Evolutionary conservation across 2,888 invertebrate species (phyloP).

Genomic region (Cremastinae sp.): DNA sequence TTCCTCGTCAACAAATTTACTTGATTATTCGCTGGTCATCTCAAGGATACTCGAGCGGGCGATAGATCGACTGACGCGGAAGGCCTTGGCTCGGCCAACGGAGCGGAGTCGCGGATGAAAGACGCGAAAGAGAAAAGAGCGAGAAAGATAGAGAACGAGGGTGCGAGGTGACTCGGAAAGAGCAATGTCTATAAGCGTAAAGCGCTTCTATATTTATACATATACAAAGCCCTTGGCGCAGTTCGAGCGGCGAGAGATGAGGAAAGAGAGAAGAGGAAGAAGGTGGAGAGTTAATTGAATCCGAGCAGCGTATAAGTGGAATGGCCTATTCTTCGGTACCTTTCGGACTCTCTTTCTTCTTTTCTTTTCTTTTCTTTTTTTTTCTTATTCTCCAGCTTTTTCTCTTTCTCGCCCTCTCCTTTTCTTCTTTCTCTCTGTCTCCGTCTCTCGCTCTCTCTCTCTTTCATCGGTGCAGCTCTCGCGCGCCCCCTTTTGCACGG

Average conservation of each 20-base stretch:
- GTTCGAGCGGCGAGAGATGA: conserved; percentile 73
- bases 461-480: conserved; percentile 55
- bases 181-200: conserved; percentile 7
- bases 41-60: conserved; percentile 26
- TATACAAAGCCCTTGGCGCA: conserved; percentile 61
- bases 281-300: conserved; percentile 79
- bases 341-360: conserved; percentile 50
- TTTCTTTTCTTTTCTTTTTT: conserved; percentile 35
- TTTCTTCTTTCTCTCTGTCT: conserved; percentile 35
- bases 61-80: conserved; percentile 61
- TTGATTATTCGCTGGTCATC: conserved; percentile 24
- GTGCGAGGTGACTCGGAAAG: conserved; percentile 29
- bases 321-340: conserved; percentile 78
- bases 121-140: conserved; percentile 21
- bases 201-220: too few species aligned
- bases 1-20: conserved; percentile 18
- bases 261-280: conserved; percentile 70
- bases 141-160: conserved; percentile 32
- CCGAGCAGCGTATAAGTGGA: conserved; percentile 80
- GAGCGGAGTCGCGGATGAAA: conserved; percentile 47
- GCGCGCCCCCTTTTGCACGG: conserved; percentile 70
- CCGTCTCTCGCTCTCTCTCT: conserved; percentile 39
- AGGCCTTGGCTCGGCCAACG: conserved; percentile 70
- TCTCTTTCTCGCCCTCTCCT: conserved; percentile 47
- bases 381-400: conserved; percentile 5